These are phyloP conservation scores for Protosalanx chinensis DNA, from an alignment of 2,797 vertebrate genomes.

Conservation along the genomic window DNA sequence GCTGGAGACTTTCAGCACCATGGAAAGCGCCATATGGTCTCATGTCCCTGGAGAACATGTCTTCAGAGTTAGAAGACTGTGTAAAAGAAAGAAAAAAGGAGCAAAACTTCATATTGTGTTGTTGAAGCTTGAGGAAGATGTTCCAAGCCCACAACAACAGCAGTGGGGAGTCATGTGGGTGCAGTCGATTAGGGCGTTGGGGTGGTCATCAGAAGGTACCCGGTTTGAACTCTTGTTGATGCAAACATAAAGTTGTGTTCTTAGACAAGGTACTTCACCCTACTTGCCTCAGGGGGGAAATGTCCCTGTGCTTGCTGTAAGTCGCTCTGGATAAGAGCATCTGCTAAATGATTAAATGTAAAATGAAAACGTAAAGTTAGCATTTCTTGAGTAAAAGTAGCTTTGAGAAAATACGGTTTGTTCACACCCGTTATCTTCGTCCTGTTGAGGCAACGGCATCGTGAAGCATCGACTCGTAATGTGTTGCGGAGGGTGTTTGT, in stretches of 20 bases:
- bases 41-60: background rate
- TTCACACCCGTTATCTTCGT: background rate
- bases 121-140: background rate
- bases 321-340: no score
- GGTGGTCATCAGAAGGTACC: no score
- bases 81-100: background rate
- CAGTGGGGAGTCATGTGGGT: no score
- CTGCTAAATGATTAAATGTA: no score
- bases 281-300: no score
- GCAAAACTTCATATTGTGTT: background rate
- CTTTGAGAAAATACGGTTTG: background rate
- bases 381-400: background rate
- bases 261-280: no score
- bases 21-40: constrained; percentile 11
- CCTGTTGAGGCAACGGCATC: no score
- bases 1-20: constrained; percentile 20
- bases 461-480: no score
- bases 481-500: background rate
- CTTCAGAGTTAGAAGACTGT: background rate
- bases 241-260: no score
- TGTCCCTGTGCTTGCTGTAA: no score
- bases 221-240: no score
- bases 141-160: background rate
- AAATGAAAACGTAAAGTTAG: background rate
- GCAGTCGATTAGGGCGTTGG: no score